A percentile compares a stretch with the other conserved stretches of the same genome.
These are phyloP conservation scores for Lampropteryx suffumata DNA, from an alignment of 2,888 invertebrate species.

Conservation along the genomic window DNA sequence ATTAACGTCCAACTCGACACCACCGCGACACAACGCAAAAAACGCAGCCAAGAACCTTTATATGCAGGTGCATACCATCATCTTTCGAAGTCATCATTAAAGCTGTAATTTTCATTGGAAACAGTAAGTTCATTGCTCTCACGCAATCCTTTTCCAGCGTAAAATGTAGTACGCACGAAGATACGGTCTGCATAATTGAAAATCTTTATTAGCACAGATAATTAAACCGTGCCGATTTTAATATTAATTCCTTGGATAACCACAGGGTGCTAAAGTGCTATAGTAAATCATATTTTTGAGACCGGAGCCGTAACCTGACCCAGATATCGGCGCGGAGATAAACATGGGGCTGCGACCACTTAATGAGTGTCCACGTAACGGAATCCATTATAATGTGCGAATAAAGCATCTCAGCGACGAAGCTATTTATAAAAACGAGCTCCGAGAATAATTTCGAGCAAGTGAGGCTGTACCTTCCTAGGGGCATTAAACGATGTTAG, in stretches of 20 bases:
- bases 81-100: conserved; percentile 40
- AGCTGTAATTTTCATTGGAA: conserved; percentile 39
- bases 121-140: conserved; percentile 50
- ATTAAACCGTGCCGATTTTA: conserved; percentile 53
- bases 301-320: conserved; percentile 54
- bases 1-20: conserved; percentile 37
- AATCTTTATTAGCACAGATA: conserved; percentile 54
- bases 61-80: conserved; percentile 29
- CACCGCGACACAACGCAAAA: conserved; percentile 36
- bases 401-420: conserved; percentile 37
- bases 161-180: conserved; percentile 42
- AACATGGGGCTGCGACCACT: conserved; percentile 40
- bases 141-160: conserved; percentile 39
- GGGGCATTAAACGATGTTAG: conserved; percentile 58
- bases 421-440: conserved; percentile 38
- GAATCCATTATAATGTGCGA: conserved; percentile 47
- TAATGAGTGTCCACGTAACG: conserved; percentile 48
- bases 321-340: conserved; percentile 51
- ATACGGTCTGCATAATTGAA: conserved; percentile 49
- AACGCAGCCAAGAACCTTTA: conserved; percentile 32
- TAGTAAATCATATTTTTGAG: conserved; percentile 50
- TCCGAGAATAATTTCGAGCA: conserved; percentile 40
- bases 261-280: conserved; percentile 52
- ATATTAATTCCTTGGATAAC: conserved; percentile 47
- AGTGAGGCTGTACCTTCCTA: conserved; percentile 35